A percentile compares a stretch with the other conserved stretches of the same genome.
These are phyloP conservation scores for Aplysia californica DNA, from an alignment of 1,140 invertebrate species.

Conservation along the genomic window DNA sequence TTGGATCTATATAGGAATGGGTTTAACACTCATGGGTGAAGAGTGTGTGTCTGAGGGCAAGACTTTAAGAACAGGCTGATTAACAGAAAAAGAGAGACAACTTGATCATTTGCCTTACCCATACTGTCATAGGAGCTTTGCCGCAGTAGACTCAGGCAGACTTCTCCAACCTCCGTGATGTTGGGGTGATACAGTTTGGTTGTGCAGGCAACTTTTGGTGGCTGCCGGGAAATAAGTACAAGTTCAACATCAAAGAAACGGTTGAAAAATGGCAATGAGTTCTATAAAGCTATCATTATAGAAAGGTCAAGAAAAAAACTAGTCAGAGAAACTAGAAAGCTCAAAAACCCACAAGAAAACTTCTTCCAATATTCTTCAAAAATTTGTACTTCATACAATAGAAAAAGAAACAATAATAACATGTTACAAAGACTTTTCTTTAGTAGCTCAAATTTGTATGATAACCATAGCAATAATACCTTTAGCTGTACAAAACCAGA, in stretches of 20 bases:
- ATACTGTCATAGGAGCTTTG: constrained; percentile 93
- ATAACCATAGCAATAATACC: too few species aligned
- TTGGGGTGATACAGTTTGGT: constrained; percentile 97
- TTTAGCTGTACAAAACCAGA: too few species aligned
- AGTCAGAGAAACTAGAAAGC: too few species aligned
- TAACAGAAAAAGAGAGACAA: neutral
- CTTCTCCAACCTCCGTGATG: constrained; percentile 93
- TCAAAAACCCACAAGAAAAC: too few species aligned
- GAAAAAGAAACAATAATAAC: too few species aligned
- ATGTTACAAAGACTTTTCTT: too few species aligned
- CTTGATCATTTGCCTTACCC: constrained; percentile 66
- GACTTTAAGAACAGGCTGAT: neutral
- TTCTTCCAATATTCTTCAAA: too few species aligned
- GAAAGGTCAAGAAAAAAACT: too few species aligned
- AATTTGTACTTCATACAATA: too few species aligned
- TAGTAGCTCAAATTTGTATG: too few species aligned
- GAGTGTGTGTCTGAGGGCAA: neutral
- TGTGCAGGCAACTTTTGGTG: constrained; percentile 89
- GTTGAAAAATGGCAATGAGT: neutral
- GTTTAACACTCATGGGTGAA: neutral
- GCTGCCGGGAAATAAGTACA: constrained; percentile 74
- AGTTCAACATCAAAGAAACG: neutral
- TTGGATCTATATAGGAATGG: neutral
- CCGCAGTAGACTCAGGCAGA: constrained; percentile 90
- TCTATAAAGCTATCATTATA: neutral